Evolutionary conservation across 2,797 vertebrate species (phyloP), one percentile per base, ranked within the genome.

Genomic region (Avahi laniger): DNA sequence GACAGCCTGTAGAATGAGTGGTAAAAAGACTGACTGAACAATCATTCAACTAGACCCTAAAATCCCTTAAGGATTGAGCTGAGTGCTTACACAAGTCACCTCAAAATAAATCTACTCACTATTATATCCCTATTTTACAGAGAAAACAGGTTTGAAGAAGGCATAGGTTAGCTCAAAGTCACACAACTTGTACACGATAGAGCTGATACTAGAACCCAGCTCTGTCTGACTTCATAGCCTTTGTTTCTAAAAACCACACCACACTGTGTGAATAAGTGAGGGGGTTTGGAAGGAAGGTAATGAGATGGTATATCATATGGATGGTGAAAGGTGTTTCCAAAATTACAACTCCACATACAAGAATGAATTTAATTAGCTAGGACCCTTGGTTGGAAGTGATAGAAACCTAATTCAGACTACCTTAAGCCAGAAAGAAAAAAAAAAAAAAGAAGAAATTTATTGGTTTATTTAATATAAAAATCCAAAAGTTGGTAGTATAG

Each of bases 381-480:
- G 30, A 63, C 52, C 81, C 28, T 81, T 70, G 59, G 3, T 33
- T 89, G 54, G 14, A 94, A 79, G 2, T 78, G 41, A 89, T 48
- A 92, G 52, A 89, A 94, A 80, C 10, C 13, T 26, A 78, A 46
- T 18, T 73, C 35, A 95, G 88, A 63, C 13, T 65, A 88, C 14
- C 4, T 88, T 43, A 93, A 78, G 28, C 2, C 41, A 65, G 35
- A 41, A 76, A 76, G 48, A 57, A 79, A 85, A 89, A 67, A 30
- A 35, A 18, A 48, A 83, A 9, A 48, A 52, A 7, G 54, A 43
- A 41, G 6, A 15, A 87, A 70, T 69, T 15, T 79, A 54, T 46
- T 93, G 41, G 89, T 6, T 54, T 82, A 91, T 89, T 93, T 91
- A 84, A 80, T 90, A 30, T 61, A 26, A 33, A 95, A 81, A 22